Evolutionary conservation across 1,140 invertebrate species (phyloP), one percentile per base, ranked within the genome.

Genomic region (Wasmannia auropunctata): DNA sequence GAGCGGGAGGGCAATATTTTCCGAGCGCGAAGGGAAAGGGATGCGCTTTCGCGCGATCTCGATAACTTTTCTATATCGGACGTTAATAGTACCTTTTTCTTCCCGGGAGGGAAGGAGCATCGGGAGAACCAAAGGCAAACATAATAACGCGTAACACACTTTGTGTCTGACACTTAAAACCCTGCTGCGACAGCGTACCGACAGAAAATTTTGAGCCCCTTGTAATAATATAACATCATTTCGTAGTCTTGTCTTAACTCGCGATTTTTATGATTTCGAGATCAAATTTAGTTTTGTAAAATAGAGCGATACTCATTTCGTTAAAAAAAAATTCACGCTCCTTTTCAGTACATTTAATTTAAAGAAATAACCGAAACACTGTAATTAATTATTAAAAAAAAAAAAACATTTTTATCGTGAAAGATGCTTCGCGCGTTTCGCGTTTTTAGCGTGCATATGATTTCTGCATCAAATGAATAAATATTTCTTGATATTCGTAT

Each of bases 51-150:
- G 19, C 56, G 77, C 25, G 19, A 43, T 72, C 69, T 43, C 54
- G 54, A 83, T 83, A 83, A 58, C 37, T 83, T 74, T 83, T 72
- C 56, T 14, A 83, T 72, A 74, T 83, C 67, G 65, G 16, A 22
- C 65, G 25, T 25, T 74, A 37, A 72, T 83, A 25, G 40, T 74
- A n/a, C n/a, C n/a, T n/a, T 31, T 43, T 19, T 6, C 34, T 60
- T 60, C 14, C 14, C 54, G 37, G 6, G 37, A 25, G 28, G n/a
- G n/a, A n/a, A 58, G 14, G 14, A 49, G 34, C 37, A 72, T n/a
- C 22, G 62, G 31, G 62, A n/a, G 43, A 72, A 54, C 28, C 25
- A 58, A 72, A 81, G 43, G 31, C 34, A 19, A n/a, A 25, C 28
- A 22, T 72, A 72, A 74, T 37, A 80, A 46, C 31, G 22, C 25